These are phyloP conservation scores for Prunella himalayana DNA, from an alignment of 2,113 vertebrate species.

Conservation along the genomic window DNA sequence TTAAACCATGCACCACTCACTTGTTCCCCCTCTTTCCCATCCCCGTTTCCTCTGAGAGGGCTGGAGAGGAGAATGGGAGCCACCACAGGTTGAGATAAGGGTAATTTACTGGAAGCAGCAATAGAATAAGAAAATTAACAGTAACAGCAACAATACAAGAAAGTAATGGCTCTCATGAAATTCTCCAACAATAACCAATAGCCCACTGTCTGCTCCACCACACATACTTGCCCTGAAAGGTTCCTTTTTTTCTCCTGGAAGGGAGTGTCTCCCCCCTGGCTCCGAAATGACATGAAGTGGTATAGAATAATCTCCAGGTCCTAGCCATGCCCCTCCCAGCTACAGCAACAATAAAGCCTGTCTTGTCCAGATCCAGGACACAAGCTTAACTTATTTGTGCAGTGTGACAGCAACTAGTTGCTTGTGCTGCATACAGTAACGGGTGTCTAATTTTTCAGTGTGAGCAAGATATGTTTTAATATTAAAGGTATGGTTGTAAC, in stretches of 20 bases:
- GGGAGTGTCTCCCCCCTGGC: no score
- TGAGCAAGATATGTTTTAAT: background rate
- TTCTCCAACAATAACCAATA: background rate
- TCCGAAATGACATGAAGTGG: background rate
- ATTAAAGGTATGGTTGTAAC: background rate
- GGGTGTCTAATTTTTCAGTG: background rate
- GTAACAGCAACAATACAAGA: background rate
- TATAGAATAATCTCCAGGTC: background rate
- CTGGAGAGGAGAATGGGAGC: background rate
- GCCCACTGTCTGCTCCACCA: no score
- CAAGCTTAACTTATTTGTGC: background rate
- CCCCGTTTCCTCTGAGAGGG: no score
- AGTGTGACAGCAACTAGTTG: background rate
- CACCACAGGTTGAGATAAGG: background rate
- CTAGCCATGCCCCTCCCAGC: background rate
- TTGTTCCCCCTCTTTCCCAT: background rate
- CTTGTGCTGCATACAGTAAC: background rate
- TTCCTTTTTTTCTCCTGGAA: background rate
- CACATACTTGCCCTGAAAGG: fast-evolving
- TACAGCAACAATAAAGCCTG: background rate
- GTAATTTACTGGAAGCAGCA: background rate
- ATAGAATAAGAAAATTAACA: background rate
- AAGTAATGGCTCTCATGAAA: background rate
- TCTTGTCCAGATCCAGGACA: background rate
- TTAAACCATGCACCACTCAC: fast-evolving